A percentile compares a stretch with the other conserved stretches of the same genome.
These are phyloP conservation scores for Tineola bisselliella DNA, from an alignment of 2,888 invertebrate genomes.

Conservation along the genomic window DNA sequence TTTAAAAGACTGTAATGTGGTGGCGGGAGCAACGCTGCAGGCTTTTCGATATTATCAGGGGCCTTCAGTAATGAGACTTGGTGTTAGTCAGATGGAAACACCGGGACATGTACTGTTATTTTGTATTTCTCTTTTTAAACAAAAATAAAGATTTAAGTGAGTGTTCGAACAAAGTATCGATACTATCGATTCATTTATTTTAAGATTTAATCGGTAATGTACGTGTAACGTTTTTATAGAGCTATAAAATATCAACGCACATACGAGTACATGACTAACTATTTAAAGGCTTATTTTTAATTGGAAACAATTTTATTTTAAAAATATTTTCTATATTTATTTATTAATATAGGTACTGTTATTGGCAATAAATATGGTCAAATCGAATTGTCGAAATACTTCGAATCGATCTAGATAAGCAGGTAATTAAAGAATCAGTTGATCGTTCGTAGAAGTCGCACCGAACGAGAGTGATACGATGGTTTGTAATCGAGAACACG, in stretches of 20 bases:
- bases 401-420: constrained; percentile 49
- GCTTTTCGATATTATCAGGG: constrained; percentile 44
- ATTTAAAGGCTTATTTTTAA: no score
- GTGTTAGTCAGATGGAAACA: constrained; percentile 48
- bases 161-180: constrained; percentile 4
- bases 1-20: background rate
- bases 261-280: no score
- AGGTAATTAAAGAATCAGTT: constrained; percentile 47
- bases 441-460: constrained; percentile 31
- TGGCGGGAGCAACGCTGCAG: constrained; percentile 34
- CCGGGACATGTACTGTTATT: constrained; percentile 28
- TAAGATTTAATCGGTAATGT: background rate
- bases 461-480: constrained; percentile 34
- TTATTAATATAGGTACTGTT: background rate
- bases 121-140: constrained; percentile 7
- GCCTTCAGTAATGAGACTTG: constrained; percentile 51
- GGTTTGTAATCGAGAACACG: constrained; percentile 48
- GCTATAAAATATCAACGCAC: no score
- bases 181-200: constrained; percentile 5
- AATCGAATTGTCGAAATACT: constrained; percentile 35
- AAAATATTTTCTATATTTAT: no score
- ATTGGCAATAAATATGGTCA: constrained; percentile 18
- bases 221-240: background rate
- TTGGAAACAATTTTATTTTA: no score
- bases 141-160: constrained; percentile 5